Conservation (phyloP, 2,113 vertebrate species). For the Gorsachius goisagi region DNA sequence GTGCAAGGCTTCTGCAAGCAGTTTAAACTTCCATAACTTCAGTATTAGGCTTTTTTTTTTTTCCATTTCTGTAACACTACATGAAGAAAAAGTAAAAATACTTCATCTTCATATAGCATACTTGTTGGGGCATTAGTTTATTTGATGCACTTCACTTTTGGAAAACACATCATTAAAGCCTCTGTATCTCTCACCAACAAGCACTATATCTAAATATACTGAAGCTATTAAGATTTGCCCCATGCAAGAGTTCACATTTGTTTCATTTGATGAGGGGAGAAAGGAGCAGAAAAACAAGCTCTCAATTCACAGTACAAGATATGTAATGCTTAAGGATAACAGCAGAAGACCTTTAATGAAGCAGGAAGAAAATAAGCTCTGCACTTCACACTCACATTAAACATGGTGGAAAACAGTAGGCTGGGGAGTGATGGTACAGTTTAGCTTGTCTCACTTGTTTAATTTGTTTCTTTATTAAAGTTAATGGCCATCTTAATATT, state of each 20-base stretch:
- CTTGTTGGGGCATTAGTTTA: background rate
- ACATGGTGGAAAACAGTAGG: background rate
- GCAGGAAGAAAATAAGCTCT: background rate
- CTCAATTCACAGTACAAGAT: background rate
- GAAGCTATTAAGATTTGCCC: background rate
- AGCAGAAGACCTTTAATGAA: background rate
- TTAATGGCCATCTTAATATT: background rate
- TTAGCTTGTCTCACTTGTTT: background rate
- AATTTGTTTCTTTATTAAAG: slow-evolving; percentile 2
- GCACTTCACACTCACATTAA: background rate
- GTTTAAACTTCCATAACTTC: background rate
- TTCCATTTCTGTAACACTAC: background rate
- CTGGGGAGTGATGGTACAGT: background rate
- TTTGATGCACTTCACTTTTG: background rate
- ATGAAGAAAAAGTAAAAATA: background rate
- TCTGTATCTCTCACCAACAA: background rate
- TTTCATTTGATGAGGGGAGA: background rate
- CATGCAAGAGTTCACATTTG: background rate
- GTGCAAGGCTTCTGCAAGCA: background rate
- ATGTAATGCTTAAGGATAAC: background rate
- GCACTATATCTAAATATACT: background rate
- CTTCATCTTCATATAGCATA: background rate
- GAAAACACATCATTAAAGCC: background rate
- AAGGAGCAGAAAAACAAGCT: background rate
- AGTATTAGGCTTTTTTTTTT: background rate